A percentile compares a stretch with the other conserved stretches of the same genome.
phyloP scores from a whole-genome alignment of 1,140 invertebrate species.

The Apis cerana region DNA sequence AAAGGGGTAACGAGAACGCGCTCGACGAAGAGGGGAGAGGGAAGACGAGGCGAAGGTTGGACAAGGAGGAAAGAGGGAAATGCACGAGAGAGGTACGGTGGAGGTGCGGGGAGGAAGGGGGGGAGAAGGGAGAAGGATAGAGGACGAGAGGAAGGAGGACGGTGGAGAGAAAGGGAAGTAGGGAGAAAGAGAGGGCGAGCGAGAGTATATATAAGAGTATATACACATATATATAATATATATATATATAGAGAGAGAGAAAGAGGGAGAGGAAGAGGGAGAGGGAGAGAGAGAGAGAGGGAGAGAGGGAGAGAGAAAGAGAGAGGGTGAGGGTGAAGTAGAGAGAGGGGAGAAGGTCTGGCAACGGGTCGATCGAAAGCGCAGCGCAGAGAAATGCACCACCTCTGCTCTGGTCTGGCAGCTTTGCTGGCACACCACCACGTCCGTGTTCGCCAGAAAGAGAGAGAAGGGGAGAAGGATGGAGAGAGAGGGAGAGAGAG shows the following conservation, averaged over 20 bases:
- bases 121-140: constrained; percentile 1
- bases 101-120: neutral
- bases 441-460: constrained; percentile 52
- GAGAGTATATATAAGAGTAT: neutral
- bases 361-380: constrained; percentile 80
- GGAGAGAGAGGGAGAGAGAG: constrained; percentile 1
- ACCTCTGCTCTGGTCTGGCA: constrained; percentile 75
- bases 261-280: constrained; percentile 10
- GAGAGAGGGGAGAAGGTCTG: constrained; percentile 48
- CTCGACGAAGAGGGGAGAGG: constrained; percentile 27
- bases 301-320: constrained; percentile 12
- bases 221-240: too few species aligned
- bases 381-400: constrained; percentile 80
- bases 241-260: neutral
- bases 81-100: constrained; percentile 43
- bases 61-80: constrained; percentile 57
- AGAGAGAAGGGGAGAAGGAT: constrained; percentile 21
- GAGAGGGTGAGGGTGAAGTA: neutral
- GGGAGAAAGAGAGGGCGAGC: neutral
- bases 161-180: neutral
- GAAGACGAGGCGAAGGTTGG: constrained; percentile 10
- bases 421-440: constrained; percentile 71
- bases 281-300: constrained; percentile 14
- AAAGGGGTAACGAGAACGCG: constrained; percentile 48
- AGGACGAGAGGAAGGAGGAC: constrained; percentile 1